These are phyloP conservation scores for Eupleurogrammus muticus DNA, from an alignment of 2,797 vertebrate species.

Conservation along the genomic window DNA sequence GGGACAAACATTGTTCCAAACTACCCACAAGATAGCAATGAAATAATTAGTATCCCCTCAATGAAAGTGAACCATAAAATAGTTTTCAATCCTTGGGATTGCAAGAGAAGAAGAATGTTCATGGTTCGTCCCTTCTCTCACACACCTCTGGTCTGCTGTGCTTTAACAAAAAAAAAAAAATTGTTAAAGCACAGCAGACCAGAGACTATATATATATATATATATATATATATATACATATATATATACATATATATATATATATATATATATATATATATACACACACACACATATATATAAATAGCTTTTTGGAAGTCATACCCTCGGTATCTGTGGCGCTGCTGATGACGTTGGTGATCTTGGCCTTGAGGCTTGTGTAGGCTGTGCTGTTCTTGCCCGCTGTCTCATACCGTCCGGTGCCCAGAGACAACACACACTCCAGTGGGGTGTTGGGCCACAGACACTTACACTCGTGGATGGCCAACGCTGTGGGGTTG, in stretches of 20 bases:
- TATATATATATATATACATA: too few species aligned
- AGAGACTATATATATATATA: too few species aligned
- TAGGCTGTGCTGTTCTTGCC: slow-evolving; percentile 84
- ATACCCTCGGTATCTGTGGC: slow-evolving; percentile 97
- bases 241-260: too few species aligned
- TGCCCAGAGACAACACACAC: slow-evolving; percentile 95
- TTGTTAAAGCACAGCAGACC: too few species aligned
- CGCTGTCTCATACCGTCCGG: slow-evolving; percentile 88
- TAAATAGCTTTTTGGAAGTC: slow-evolving; percentile 41
- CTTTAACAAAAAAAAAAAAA: too few species aligned
- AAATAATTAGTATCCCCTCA: too few species aligned
- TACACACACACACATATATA: too few species aligned
- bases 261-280: too few species aligned
- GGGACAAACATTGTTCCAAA: too few species aligned
- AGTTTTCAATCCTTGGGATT: not conserved
- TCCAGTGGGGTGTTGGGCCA: slow-evolving; percentile 94
- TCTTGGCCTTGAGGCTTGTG: slow-evolving; percentile 94
- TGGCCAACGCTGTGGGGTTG: slow-evolving; percentile 94
- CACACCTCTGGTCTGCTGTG: slow-evolving; percentile 12
- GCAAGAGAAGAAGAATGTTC: too few species aligned
- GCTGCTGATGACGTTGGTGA: slow-evolving; percentile 95
- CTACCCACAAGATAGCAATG: too few species aligned
- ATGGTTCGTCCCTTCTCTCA: not conserved
- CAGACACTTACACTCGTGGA: slow-evolving; percentile 95
- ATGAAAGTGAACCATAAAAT: too few species aligned